These are phyloP conservation scores for Crax fasciolata DNA, from an alignment of 2,797 vertebrate species.

Conservation along the genomic window DNA sequence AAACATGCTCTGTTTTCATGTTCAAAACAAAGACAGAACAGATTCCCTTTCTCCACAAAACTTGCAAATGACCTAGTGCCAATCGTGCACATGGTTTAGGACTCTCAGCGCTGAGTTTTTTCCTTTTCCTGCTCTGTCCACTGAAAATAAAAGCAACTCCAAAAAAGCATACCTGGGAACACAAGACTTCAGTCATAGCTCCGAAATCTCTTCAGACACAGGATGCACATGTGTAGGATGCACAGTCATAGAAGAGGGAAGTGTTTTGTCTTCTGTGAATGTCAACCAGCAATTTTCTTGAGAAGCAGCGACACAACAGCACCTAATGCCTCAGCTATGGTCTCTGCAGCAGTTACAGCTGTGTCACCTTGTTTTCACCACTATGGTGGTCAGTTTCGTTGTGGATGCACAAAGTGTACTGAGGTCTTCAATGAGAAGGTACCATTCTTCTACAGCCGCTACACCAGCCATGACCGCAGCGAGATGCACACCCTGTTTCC, in stretches of 20 bases:
- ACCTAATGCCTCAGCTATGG: not conserved
- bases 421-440: not conserved
- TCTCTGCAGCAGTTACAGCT: not conserved
- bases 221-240: too few relatives aligned
- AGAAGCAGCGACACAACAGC: not conserved
- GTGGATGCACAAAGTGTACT: not conserved
- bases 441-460: not conserved
- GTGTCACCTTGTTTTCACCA: not conserved
- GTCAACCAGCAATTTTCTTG: not conserved
- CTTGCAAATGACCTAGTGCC: not conserved
- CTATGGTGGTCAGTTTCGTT: not conserved
- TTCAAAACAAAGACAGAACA: not conserved
- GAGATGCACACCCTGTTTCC: not conserved
- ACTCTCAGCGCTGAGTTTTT: not conserved
- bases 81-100: not conserved
- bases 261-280: not conserved
- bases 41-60: not conserved
- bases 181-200: not conserved
- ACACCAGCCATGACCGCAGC: rapidly evolving
- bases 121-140: not conserved
- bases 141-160: not conserved
- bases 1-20: slow-evolving; percentile 36
- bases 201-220: not conserved
- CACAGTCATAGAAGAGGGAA: not conserved
- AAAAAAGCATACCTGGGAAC: not conserved